Percentiles rank a stretch among this genome's conserved stretches.
These are phyloP conservation scores for Synodontis membranacea DNA, from an alignment of 2,113 vertebrate genomes.

Conservation along the genomic window DNA sequence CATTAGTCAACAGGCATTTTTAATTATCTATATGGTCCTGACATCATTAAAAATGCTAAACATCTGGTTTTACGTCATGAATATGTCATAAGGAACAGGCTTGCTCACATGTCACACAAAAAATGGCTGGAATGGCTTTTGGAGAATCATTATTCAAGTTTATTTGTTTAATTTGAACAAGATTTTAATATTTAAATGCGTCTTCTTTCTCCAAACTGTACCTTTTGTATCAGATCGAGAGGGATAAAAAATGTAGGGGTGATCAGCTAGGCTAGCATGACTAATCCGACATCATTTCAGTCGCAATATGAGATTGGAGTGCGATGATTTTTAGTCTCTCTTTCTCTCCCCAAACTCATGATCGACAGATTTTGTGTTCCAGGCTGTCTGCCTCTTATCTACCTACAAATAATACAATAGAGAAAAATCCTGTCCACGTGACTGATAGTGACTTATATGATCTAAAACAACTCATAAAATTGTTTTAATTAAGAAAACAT, in stretches of 20 bases:
- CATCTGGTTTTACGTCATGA: too few relatives aligned
- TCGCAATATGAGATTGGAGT: not conserved
- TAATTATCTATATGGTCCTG: too few relatives aligned
- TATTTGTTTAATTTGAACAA: too few relatives aligned
- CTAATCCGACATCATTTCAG: not conserved
- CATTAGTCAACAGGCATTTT: too few relatives aligned
- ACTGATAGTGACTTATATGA: not conserved
- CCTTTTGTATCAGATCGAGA: too few relatives aligned
- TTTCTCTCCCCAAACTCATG: not conserved
- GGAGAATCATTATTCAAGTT: too few relatives aligned
- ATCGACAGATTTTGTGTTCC: not conserved
- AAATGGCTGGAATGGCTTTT: too few relatives aligned
- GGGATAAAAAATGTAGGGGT: not conserved
- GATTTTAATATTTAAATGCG: too few relatives aligned
- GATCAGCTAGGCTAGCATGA: not conserved
- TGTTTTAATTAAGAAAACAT: not conserved
- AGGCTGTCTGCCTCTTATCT: not conserved
- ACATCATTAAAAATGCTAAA: too few relatives aligned
- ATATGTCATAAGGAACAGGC: too few relatives aligned
- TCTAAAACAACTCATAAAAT: not conserved
- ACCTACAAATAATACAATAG: not conserved
- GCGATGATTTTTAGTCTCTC: not conserved
- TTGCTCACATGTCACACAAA: too few relatives aligned
- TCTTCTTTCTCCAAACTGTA: too few relatives aligned
- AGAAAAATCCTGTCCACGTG: not conserved